A percentile compares a stretch with the other conserved stretches of the same genome.
These are phyloP conservation scores for Phyllostomus discolor DNA, from an alignment of 2,113 vertebrate species.

Conservation along the genomic window DNA sequence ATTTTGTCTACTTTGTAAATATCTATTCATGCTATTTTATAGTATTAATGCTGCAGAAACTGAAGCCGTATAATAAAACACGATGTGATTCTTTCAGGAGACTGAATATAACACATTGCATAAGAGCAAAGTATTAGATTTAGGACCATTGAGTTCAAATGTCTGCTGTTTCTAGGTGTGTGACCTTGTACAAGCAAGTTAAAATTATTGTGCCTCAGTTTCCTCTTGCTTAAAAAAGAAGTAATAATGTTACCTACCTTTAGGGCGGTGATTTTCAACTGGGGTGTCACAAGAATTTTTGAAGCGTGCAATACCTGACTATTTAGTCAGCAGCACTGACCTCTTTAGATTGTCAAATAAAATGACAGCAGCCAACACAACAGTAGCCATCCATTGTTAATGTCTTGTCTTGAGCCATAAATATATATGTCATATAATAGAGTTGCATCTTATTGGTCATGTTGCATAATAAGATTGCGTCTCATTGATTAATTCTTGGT, in stretches of 20 bases:
- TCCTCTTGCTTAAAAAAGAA: neutral
- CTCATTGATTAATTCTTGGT: neutral
- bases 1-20: neutral
- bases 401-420: neutral
- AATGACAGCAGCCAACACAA: neutral
- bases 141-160: neutral
- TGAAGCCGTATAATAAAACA: neutral
- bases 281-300: neutral
- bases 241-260: neutral
- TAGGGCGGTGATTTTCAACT: neutral
- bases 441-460: neutral
- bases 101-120: accelerated
- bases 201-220: neutral
- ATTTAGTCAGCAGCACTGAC: neutral
- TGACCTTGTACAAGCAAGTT: neutral
- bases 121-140: neutral
- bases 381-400: neutral
- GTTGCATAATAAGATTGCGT: neutral
- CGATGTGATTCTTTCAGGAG: neutral
- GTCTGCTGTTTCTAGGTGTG: neutral
- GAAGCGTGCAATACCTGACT: too few relatives aligned
- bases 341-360: neutral
- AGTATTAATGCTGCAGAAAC: neutral
- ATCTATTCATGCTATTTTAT: neutral
- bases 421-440: neutral